Evolutionary conservation across 2,797 vertebrate genomes (phyloP).

Genomic region (Scarus forsteni): DNA sequence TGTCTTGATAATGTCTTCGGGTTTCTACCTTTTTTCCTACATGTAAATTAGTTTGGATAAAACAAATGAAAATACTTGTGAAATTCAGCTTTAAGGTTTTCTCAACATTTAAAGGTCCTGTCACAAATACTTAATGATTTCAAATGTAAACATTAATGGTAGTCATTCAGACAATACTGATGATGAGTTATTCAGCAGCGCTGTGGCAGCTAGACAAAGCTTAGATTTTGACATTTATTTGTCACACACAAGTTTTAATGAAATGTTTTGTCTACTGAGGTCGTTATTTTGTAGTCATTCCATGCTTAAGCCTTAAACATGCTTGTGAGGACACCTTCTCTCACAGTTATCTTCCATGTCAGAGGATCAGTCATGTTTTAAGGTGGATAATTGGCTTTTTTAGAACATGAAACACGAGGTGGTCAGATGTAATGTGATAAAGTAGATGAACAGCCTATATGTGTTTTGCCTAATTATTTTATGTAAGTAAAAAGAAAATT

Average conservation of each 20-base stretch:
- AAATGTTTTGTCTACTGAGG: slow-evolving; percentile 97
- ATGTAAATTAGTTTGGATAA: slow-evolving; percentile 99
- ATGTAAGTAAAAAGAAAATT: slow-evolving; percentile 84
- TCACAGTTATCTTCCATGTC: slow-evolving; percentile 85
- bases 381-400: slow-evolving; percentile 90
- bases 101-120: slow-evolving; percentile 83
- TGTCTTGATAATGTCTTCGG: slow-evolving; percentile 99
- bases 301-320: slow-evolving; percentile 98
- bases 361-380: slow-evolving; percentile 80
- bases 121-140: slow-evolving; percentile 87
- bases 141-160: slow-evolving; percentile 87
- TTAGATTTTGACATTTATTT: slow-evolving; percentile 97
- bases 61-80: slow-evolving; percentile 91
- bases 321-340: slow-evolving; percentile 92
- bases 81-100: slow-evolving; percentile 97
- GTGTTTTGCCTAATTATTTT: slow-evolving; percentile 88
- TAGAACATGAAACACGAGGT: slow-evolving; percentile 93
- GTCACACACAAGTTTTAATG: slow-evolving; percentile 96
- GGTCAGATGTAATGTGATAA: slow-evolving; percentile 83
- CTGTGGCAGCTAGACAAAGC: slow-evolving; percentile 99
- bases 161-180: slow-evolving; percentile 88
- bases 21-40: slow-evolving; percentile 98
- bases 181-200: slow-evolving; percentile 93
- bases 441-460: slow-evolving; percentile 84
- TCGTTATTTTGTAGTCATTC: slow-evolving; percentile 99